phyloP scores from a whole-genome alignment of 2,797 vertebrate species.

The Alcedo atthis region DNA sequence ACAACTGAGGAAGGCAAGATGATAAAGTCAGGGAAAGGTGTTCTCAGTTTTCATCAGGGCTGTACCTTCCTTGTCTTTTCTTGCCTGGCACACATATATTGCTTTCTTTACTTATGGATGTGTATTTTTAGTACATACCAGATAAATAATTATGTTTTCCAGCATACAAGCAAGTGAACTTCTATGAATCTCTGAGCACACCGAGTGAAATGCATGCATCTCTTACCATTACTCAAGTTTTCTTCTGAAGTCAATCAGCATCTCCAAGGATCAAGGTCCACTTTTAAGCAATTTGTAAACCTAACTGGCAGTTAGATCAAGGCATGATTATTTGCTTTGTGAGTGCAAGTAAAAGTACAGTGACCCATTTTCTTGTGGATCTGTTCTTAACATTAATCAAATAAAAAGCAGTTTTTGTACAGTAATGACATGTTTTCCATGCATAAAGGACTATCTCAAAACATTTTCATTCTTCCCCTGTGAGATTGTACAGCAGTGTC shows the following conservation, averaged over 20 bases:
- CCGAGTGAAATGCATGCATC: neutral
- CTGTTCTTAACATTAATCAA: neutral
- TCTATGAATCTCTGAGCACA: neutral
- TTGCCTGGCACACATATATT: neutral
- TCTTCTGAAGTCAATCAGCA: neutral
- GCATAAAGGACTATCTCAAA: neutral
- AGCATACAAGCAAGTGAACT: neutral
- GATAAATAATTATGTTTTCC: neutral
- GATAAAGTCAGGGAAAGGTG: neutral
- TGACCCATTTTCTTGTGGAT: neutral
- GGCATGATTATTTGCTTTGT: neutral
- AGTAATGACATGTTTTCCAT: neutral
- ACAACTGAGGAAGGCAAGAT: neutral
- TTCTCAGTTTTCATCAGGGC: neutral
- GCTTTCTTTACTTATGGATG: neutral
- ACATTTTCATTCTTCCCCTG: neutral
- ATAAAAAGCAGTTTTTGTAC: neutral
- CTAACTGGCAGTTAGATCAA: neutral
- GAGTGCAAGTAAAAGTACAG: neutral
- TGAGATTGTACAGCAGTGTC: neutral
- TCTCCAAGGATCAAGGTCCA: constrained; percentile 9
- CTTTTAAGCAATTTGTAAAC: neutral
- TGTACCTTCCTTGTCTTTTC: neutral
- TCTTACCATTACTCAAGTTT: neutral
- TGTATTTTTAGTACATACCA: neutral